Evolutionary conservation across 2,113 vertebrate genomes (phyloP), one percentile per base, ranked within the genome.

Genomic region (Poecilia latipinna): DNA sequence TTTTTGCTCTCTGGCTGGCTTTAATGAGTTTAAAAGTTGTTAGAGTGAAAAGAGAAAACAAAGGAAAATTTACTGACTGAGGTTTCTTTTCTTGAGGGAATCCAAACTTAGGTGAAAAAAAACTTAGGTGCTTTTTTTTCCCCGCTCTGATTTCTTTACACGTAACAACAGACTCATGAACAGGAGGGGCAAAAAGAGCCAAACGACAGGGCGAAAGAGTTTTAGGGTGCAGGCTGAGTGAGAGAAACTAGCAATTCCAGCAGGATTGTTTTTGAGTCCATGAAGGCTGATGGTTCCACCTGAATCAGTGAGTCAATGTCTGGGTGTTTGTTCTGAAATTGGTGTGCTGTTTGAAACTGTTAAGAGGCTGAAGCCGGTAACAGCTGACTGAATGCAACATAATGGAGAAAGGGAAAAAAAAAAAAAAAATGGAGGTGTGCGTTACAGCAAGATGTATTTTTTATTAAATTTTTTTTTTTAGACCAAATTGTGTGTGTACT

Each of bases 11-110:
- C 12, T 74, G 48, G 12, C 65, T 74, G 79, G 82, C 72, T 72
- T 82, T 88, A 83, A 82, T 82, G 82, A 79, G 61, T 57, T 62
- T 57, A 51, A 70, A 75, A 24, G 12, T 44, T 61, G 68, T 64
- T 48, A 39, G 57, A 74, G 68, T 22, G 26, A 74, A 74, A 22
- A 12, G 42, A 68, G 54, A 57, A 54, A 54, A 67, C 32, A 80
- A 75, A 24, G 70, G 68, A 35, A 61, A 72, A 78, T 65, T 12
- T 33, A 37, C n/a, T 29, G 29, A 69, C 17, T 68, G 61, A 65
- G 42, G n/a, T 7, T 24, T 44, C 67, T 26, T 33, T 24, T 44
- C 67, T 24, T 33, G 42, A 65, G 24, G 57, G 8, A 72, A 70
- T 8, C 28, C 0, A 0, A 37, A 37, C 33, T 67, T 37, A 61